Evolutionary conservation across 2,888 invertebrate genomes (phyloP), one percentile per base, ranked within the genome.

Genomic region (Apodemia mormo): DNA sequence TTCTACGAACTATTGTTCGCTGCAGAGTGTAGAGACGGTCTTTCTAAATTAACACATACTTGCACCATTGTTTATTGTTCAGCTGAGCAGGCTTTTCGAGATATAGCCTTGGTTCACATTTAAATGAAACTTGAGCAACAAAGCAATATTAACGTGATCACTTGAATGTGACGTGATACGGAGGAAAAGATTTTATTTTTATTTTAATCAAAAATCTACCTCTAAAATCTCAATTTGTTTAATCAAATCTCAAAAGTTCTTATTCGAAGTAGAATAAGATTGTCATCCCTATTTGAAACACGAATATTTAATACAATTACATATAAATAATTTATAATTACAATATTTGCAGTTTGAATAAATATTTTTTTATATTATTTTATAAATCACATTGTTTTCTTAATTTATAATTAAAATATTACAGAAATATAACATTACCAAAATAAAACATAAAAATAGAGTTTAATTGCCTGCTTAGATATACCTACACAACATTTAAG

Each of bases 11-110:
- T 64, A 37, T 64, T 64, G 37, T 61, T 61, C 37, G 58, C 58
- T 14, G 61, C 61, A 37, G 61, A 61, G 14, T 61, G 61, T 33
- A 61, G 61, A 61, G 58, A 37, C 64, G 61, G 33, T 64, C 64
- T 64, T 64, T 64, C 64, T 64, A 8, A 64, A 64, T 64, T 64
- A 64, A 64, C 64, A 37, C 54, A 54, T 37, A 37, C 61, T 64
- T 33, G 37, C 37, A 8, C 64, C 64, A 64, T 64, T 64, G 64
- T 64, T 64, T 64, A 64, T 64, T 64, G 64, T 64, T 64, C 64
- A 64, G 33, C 37, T 33, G 64, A 64, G 64, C 64, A 37, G 37
- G 64, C 64, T 64, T 37, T 54, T 37, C 33, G 7, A 64, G 37
- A 61, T 61, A 33, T 9, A 33, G 37, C 64, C 64, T 64, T 64